Evolutionary conservation across 2,797 vertebrate species (phyloP), one percentile per base, ranked within the genome.

Genomic region (Sylvia borin): DNA sequence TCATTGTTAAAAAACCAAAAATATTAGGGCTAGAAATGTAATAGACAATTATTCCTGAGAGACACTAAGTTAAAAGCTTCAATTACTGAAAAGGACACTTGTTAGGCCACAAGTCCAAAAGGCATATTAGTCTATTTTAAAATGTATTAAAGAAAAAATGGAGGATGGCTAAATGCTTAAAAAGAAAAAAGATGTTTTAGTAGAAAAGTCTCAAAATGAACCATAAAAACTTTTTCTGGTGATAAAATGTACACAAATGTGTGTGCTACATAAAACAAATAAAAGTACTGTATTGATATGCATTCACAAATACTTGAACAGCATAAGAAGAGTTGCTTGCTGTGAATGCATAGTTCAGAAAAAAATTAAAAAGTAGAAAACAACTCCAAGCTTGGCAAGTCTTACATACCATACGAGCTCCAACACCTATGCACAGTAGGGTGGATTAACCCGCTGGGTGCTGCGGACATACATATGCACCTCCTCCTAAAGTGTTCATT

Each of bases 371-470:
- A 94, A 94, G 86, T 62, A 91, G 43, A 85, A 77, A 94, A 92
- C 51, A 94, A 96, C 95, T 95, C 95, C 95, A 90, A 96, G 96
- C 81, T 94, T 90, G 95, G 73, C 73, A 90, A 92, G 83, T 95
- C 97, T 97, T 97, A 97, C 97, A 97, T 97, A 97, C 97, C 97
- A 68, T 97, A 96, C 94, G 97, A 97, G 97, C 94, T 97, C 97
- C 96, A 97, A 95, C 95, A 97, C 97, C 96, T 97, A 97, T 97
- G 95, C 96, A 96, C 97, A 96, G 96, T 97, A 73, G 96, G 97
- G 96, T 97, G 92, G 96, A 91, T 96, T 96, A 97, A 97, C 93
- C 94, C 92, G 97, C 92, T 97, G 97, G 96, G 92, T 96, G 96
- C 96, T 96, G 95, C 62, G 1, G 97, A 96, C 96, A 97, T 96